Evolutionary conservation across 1,140 invertebrate species (phyloP).

Genomic region (Drosophila sproati): DNA sequence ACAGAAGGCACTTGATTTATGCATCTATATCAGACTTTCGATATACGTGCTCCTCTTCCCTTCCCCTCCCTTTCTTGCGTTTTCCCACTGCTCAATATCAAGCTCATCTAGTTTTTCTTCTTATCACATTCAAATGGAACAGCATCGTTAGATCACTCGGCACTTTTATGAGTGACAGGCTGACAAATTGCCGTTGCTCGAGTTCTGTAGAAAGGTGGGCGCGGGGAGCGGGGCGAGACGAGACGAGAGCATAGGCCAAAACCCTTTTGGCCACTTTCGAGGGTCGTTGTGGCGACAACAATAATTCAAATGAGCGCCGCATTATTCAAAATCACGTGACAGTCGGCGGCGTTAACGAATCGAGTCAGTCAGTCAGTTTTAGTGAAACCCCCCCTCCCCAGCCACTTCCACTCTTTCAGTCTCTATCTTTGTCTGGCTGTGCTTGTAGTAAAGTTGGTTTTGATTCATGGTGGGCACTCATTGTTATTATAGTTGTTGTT

Average conservation of each 20-base stretch:
- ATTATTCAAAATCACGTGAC: constrained; percentile 73
- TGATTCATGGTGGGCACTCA: constrained; percentile 70
- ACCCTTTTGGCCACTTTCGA: constrained; percentile 46
- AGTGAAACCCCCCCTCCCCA: background rate
- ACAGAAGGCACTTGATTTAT: background rate
- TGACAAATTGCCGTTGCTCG: constrained; percentile 42
- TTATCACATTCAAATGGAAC: constrained; percentile 13
- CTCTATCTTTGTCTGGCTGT: background rate
- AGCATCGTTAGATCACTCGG: constrained; percentile 28
- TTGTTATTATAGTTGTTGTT: constrained; percentile 20
- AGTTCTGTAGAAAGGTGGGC: constrained; percentile 39
- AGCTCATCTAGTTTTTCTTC: constrained; percentile 16
- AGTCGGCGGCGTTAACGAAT: constrained; percentile 66
- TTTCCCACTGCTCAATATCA: constrained; percentile 6
- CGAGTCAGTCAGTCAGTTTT: constrained; percentile 40
- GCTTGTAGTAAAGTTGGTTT: constrained; percentile 54
- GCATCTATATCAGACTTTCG: background rate
- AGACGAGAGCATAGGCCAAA: constrained; percentile 4
- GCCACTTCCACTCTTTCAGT: background rate
- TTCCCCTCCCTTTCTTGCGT: background rate
- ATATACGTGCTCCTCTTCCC: background rate
- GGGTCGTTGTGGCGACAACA: constrained; percentile 58
- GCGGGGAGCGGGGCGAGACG: background rate
- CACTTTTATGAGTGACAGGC: constrained; percentile 6
- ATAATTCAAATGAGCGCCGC: constrained; percentile 78